Conservation (phyloP, 2,888 invertebrate genomes). For the Pollenia amentaria region DNA sequence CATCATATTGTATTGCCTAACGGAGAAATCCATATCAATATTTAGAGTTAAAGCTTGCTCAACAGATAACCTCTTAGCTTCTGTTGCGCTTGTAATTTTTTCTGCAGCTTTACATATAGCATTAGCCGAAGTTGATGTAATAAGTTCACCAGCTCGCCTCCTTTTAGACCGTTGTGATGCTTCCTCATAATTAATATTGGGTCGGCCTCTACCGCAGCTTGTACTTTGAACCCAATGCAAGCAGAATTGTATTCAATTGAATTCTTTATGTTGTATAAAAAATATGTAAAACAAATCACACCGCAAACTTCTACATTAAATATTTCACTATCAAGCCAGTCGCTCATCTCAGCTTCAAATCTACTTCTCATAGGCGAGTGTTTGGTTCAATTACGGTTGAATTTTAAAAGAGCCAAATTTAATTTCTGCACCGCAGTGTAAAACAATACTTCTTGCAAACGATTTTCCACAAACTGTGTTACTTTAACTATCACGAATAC, state of each 20-base stretch:
- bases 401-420: too few relatives aligned
- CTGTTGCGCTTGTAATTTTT: background rate
- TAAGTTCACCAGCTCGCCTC: background rate
- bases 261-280: too few relatives aligned
- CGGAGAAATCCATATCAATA: slow-evolving; percentile 23
- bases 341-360: background rate
- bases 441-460: too few relatives aligned
- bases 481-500: too few relatives aligned
- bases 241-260: slow-evolving; percentile 3
- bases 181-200: background rate
- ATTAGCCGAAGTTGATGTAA: background rate
- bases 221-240: background rate
- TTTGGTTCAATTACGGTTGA: too few relatives aligned
- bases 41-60: slow-evolving; percentile 15
- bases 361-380: background rate
- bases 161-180: background rate
- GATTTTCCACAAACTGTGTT: too few relatives aligned
- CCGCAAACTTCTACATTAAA: background rate
- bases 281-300: background rate
- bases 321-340: background rate
- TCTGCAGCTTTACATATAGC: background rate
- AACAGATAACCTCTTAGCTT: background rate
- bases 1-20: slow-evolving; percentile 35
- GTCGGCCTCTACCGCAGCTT: too few relatives aligned
- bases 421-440: too few relatives aligned